A percentile compares a stretch with the other conserved stretches of the same genome.
Evolutionary conservation across 2,797 vertebrate genomes (phyloP).

Genomic region (Malacoctenus gilli): DNA sequence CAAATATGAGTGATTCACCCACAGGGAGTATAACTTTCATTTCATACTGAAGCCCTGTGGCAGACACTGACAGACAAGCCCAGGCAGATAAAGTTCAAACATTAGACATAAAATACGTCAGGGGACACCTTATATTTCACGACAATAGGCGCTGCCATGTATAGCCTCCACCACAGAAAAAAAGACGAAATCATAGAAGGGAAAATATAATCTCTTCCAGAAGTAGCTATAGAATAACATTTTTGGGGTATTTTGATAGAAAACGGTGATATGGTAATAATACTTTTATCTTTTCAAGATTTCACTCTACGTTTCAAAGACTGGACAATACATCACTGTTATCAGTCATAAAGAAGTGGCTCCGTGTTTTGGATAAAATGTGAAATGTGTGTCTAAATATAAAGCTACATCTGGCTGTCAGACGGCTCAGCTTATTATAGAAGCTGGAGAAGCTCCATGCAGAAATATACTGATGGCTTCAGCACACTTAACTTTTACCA

Average conservation of each 20-base stretch:
- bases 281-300: slow-evolving; percentile 20
- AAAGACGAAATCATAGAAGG: slow-evolving; percentile 40
- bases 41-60: slow-evolving; percentile 56
- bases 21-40: slow-evolving; percentile 79
- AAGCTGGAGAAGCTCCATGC: not conserved
- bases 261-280: slow-evolving; percentile 49
- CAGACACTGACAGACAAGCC: slow-evolving; percentile 54
- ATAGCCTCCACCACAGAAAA: slow-evolving; percentile 41
- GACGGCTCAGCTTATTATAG: not conserved
- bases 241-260: slow-evolving; percentile 41
- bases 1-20: slow-evolving; percentile 79
- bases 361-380: not conserved
- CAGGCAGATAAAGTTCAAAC: slow-evolving; percentile 56
- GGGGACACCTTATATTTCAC: slow-evolving; percentile 53
- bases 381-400: not conserved
- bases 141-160: slow-evolving; percentile 43
- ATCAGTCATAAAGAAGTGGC: slow-evolving; percentile 14
- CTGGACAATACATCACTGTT: slow-evolving; percentile 7
- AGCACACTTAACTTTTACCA: too few species aligned
- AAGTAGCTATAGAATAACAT: slow-evolving; percentile 22
- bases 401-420: not conserved
- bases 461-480: slow-evolving; percentile 2
- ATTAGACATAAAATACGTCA: slow-evolving; percentile 47
- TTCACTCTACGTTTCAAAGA: slow-evolving; percentile 6
- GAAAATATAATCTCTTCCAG: slow-evolving; percentile 58